Evolutionary conservation across 2,113 vertebrate species (phyloP).

Genomic region (Tetraodon nigroviridis): DNA sequence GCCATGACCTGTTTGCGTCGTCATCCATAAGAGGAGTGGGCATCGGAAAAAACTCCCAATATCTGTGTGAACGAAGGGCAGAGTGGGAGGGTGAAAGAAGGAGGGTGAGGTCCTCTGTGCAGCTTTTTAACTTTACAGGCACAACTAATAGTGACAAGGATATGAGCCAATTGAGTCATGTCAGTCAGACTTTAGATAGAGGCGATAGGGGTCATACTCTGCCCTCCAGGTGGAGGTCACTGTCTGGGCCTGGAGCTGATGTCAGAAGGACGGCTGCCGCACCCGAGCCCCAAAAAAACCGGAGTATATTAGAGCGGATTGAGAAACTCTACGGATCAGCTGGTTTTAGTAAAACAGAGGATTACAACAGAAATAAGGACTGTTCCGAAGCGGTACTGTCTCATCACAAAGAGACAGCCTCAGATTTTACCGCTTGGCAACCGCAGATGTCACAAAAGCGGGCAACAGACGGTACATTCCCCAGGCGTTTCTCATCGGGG

Average conservation of each 20-base stretch:
- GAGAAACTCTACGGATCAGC: slow-evolving; percentile 59
- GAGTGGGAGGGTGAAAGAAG: slow-evolving; percentile 1
- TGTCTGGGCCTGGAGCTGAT: slow-evolving; percentile 5
- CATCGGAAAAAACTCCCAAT: slow-evolving; percentile 8
- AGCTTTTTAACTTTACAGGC: slow-evolving; percentile 15
- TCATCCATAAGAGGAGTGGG: slow-evolving; percentile 5
- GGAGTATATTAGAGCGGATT: slow-evolving; percentile 66
- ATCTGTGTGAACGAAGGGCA: slow-evolving; percentile 23
- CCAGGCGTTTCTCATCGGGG: slow-evolving; percentile 33
- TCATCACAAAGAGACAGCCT: slow-evolving; percentile 4
- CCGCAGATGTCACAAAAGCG: slow-evolving; percentile 19
- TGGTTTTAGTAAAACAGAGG: slow-evolving; percentile 27
- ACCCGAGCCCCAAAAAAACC: slow-evolving; percentile 46
- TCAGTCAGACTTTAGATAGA: slow-evolving; percentile 18
- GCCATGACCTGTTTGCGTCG: neutral
- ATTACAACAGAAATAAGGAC: slow-evolving; percentile 24
- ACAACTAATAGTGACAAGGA: slow-evolving; percentile 4
- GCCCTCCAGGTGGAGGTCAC: slow-evolving; percentile 50
- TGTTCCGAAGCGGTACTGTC: slow-evolving; percentile 5
- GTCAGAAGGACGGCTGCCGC: slow-evolving; percentile 18
- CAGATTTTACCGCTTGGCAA: slow-evolving; percentile 1
- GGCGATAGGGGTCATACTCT: slow-evolving; percentile 48
- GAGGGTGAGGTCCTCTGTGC: slow-evolving; percentile 21
- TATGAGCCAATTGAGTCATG: slow-evolving; percentile 6
- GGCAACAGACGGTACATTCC: slow-evolving; percentile 48